Evolutionary conservation across 2,113 vertebrate genomes (phyloP).

Genomic region (Myrmophylax atrothorax): DNA sequence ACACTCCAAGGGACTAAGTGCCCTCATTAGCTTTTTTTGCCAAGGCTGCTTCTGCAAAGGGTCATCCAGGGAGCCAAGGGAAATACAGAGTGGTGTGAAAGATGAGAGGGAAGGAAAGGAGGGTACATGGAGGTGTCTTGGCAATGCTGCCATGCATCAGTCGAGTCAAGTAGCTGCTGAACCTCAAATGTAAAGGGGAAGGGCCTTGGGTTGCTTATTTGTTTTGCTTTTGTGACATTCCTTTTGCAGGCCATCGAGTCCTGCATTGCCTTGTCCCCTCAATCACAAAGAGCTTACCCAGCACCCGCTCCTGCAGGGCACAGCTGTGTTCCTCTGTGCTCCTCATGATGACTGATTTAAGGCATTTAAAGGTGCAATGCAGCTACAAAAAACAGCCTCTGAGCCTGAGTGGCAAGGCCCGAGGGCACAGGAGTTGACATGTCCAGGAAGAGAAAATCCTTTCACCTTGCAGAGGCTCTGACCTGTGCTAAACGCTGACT

Average conservation of each 20-base stretch:
- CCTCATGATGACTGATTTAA: not conserved
- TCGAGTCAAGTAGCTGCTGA: conserved; percentile 70
- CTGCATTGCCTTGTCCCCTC: conserved; percentile 53
- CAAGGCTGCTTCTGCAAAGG: conserved; percentile 67
- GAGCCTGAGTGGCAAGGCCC: not conserved
- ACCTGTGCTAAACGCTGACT: not conserved
- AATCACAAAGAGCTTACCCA: not conserved
- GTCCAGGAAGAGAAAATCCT: not conserved
- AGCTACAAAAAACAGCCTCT: not conserved
- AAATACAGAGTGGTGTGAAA: conserved; percentile 75
- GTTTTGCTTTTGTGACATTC: conserved; percentile 69
- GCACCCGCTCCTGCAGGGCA: not conserved
- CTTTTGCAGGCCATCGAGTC: conserved; percentile 20
- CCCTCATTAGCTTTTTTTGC: conserved; percentile 24
- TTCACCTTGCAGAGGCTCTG: not conserved
- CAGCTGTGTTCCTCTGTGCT: not conserved
- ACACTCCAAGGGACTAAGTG: not conserved
- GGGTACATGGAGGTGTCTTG: conserved; percentile 66
- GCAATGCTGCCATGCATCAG: conserved; percentile 70
- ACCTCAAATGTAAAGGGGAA: not conserved
- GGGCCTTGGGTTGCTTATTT: conserved; percentile 33
- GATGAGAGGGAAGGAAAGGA: conserved; percentile 69
- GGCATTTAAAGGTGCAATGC: not conserved
- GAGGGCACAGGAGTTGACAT: not conserved
- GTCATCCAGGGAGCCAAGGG: conserved; percentile 72